Base-by-base conservation (phyloP, 2,888 invertebrate species). In the Polyommatus icarus region DNA sequence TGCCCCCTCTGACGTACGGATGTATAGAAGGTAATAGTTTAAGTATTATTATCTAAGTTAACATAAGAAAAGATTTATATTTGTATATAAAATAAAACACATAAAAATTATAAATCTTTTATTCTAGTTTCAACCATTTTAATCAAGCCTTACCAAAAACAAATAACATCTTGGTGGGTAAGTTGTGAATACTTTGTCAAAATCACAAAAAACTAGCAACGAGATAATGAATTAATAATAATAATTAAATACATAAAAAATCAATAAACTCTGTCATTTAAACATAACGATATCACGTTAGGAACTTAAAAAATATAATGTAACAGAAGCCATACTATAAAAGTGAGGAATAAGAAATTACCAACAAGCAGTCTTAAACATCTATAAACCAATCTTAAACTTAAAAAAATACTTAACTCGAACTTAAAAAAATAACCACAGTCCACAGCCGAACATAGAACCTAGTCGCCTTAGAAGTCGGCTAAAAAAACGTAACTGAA, bases 51-150 rank as follows among this genome's bases (percentile, higher is more conserved):
- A 90, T 88, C 85, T 92, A 91, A 89, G 88, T 88, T 87, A 89
- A 90, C 87, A 81, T 91, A 90, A 89, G 90, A 89, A 88, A 89
- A 87, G 83, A 87, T 90, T 91, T 91, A 83, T 92, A 91, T 89
- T 92, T 93, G 92, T 93, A 93, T 91, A 91, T 92, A 92, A 90
- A 90, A 90, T 87, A 88, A 89, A 89, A 88, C 83, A 82, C 83
- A 85, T 81, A 86, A 82, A 83, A 84, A 80, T 81, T 67, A 77
- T 79, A 76, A 75, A 76, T 76, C 46, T 61, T 83, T 83, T 87
- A 85, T 85, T 84, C 85, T 78, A 57, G 46, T 77, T 72, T 61
- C 12, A 7, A 46, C 10, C 46, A 46, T 61, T 40, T 59, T n/a
- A n/a, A n/a, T 54, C 40, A 67, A 18, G 29, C 18, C 20, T 12